Percentiles rank a stretch among this genome's conserved stretches.
Evolutionary conservation across 2,797 vertebrate genomes (phyloP).

Genomic region (Notoglanidium macrostoma): DNA sequence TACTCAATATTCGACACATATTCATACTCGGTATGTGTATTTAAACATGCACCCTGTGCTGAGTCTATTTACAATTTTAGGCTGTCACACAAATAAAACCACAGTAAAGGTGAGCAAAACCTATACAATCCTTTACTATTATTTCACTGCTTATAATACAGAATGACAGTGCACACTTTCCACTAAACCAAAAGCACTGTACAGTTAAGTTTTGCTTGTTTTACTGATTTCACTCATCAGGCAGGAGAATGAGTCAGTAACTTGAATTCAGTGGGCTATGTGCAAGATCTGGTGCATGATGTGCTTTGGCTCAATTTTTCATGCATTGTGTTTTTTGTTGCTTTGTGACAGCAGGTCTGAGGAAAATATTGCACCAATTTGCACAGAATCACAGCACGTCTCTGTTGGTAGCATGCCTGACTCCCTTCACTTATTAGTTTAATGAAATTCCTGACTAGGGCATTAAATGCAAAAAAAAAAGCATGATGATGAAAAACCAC

Average conservation of each 20-base stretch:
- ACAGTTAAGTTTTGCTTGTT: background rate
- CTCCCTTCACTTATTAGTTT: constrained; percentile 25
- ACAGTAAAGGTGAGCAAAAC: background rate
- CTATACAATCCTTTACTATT: background rate
- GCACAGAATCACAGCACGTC: background rate
- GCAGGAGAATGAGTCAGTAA: background rate
- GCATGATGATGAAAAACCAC: constrained; percentile 7
- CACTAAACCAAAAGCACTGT: background rate
- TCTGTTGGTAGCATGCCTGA: background rate
- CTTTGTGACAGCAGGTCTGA: background rate
- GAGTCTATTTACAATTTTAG: background rate
- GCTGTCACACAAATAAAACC: background rate
- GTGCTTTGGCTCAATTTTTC: background rate
- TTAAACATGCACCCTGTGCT: background rate
- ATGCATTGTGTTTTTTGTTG: background rate
- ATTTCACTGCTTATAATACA: background rate
- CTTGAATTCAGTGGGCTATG: background rate
- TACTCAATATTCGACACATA: no score
- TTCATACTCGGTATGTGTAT: background rate
- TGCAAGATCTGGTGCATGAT: constrained; percentile 3
- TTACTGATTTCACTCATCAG: background rate
- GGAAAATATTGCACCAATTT: background rate
- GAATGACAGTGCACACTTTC: background rate
- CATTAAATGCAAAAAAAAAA: constrained; percentile 12
- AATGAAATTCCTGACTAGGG: constrained; percentile 21